Evolutionary conservation across 2,113 vertebrate genomes (phyloP).

Genomic region (Thunnus maccoyii): DNA sequence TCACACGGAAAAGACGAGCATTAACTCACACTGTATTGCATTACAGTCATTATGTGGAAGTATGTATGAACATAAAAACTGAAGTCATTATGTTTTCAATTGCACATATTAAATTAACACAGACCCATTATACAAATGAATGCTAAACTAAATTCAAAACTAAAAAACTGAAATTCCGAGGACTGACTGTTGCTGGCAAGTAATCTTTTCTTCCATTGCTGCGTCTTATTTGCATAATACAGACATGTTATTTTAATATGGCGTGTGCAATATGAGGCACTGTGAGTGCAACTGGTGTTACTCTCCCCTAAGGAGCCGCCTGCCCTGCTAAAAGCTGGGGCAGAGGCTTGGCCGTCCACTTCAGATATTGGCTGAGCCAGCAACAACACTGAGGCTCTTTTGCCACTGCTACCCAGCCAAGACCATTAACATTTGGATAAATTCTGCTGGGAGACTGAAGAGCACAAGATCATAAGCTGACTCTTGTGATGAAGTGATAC

Average conservation of each 20-base stretch:
- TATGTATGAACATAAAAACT: background rate
- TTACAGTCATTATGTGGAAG: background rate
- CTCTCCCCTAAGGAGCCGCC: conserved; percentile 22
- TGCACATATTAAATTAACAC: background rate
- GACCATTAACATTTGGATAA: conserved; percentile 63
- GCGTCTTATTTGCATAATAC: conserved; percentile 52
- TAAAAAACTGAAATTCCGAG: background rate
- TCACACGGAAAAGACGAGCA: background rate
- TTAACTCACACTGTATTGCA: background rate
- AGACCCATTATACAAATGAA: background rate
- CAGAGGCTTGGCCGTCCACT: conserved; percentile 53
- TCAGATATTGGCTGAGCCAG: conserved; percentile 55
- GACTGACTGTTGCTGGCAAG: conserved; percentile 26
- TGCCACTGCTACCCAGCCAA: conserved; percentile 35
- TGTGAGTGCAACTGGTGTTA: conserved; percentile 12
- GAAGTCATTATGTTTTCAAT: background rate
- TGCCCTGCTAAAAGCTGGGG: conserved; percentile 47
- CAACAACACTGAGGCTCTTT: conserved; percentile 39
- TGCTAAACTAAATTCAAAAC: conserved; percentile 6
- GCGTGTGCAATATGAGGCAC: conserved; percentile 43
- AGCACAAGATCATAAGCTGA: conserved; percentile 49
- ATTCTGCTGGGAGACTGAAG: conserved; percentile 48
- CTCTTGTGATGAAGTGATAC: conserved; percentile 67
- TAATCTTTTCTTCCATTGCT: conserved; percentile 1
- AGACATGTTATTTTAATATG: conserved; percentile 48